Base-by-base conservation (phyloP, 2,888 invertebrate genomes). In the Epirrita christyi region DNA sequence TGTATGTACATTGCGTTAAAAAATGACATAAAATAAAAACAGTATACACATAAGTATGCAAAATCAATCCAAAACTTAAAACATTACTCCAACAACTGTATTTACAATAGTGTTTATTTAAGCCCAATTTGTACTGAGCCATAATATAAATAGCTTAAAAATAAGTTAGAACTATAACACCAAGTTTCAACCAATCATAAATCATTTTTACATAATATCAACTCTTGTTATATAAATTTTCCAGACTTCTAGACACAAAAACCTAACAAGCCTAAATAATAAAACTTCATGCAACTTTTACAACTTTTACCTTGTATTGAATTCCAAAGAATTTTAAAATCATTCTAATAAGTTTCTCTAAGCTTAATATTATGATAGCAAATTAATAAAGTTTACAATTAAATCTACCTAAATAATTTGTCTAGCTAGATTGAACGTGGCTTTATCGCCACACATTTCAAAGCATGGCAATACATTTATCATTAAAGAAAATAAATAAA, bases 161-260 rank as follows among this genome's bases (percentile, higher is more conserved):
- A 27, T 68, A 10, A 37, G 6, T 36, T 47, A 50, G 9, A 53
- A 74, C 70, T 76, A 69, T 75, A 76, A 73, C 68, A 67, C 67
- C 69, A 74, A 72, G 63, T 61, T 68, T 61, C 65, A 80, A 78
- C 73, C 73, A 76, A 76, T 76, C 54, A 73, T 78, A 78, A 77
- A 78, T 65, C 56, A 71, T 73, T 71, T 73, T 68, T 64, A 76
- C 69, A 75, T 73, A 59, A 70, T 72, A 44, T 75, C 67, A 73
- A 78, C 61, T 21, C 21, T 69, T 76, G 66, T 76, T 70, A 68
- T 59, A 67, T 43, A 58, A 47, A 60, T 55, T 68, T 73, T 50
- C 69, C 59, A 67, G 65, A 75, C 69, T 68, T 61, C 67, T 73
- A 73, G 70, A 75, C 71, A 75, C 68, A 72, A 68, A 73, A 70